Evolutionary conservation across 1,140 invertebrate species (phyloP).

Genomic region (Aphis craccivora): DNA sequence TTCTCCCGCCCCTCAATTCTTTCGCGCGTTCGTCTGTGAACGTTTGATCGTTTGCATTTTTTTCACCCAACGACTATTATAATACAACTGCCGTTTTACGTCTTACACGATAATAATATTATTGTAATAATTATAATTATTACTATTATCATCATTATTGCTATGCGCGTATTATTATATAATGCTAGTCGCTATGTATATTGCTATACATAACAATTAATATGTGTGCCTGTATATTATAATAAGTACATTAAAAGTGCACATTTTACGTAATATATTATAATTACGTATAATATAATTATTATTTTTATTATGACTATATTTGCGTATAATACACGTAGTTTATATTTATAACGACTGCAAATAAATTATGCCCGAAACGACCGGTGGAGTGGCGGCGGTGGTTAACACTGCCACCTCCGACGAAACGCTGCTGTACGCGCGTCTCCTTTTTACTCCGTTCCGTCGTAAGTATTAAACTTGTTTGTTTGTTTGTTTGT

Average conservation of each 20-base stretch:
- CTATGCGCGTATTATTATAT: neutral
- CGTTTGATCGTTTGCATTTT: neutral
- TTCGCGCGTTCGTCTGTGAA: neutral
- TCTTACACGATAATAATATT: neutral
- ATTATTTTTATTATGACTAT: neutral
- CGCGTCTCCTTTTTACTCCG: slow-evolving; percentile 29
- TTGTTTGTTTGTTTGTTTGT: slow-evolving; percentile 50
- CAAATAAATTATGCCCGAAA: slow-evolving; percentile 45
- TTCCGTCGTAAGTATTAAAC: slow-evolving; percentile 18
- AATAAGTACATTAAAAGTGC: neutral
- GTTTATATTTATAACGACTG: slow-evolving; percentile 47
- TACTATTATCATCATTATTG: neutral
- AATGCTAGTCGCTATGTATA: neutral
- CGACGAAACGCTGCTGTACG: slow-evolving; percentile 14
- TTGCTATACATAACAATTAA: neutral
- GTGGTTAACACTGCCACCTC: neutral
- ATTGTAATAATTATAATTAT: neutral
- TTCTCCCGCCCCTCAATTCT: neutral
- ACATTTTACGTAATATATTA: neutral
- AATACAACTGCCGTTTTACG: too few species aligned
- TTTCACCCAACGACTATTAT: neutral
- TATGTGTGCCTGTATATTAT: neutral
- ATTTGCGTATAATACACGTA: neutral
- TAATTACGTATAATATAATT: neutral
- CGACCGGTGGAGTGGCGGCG: neutral